A percentile compares a stretch with the other conserved stretches of the same genome.
Evolutionary conservation across 1,140 invertebrate species (phyloP).

Genomic region (Polypedilum pembai): DNA sequence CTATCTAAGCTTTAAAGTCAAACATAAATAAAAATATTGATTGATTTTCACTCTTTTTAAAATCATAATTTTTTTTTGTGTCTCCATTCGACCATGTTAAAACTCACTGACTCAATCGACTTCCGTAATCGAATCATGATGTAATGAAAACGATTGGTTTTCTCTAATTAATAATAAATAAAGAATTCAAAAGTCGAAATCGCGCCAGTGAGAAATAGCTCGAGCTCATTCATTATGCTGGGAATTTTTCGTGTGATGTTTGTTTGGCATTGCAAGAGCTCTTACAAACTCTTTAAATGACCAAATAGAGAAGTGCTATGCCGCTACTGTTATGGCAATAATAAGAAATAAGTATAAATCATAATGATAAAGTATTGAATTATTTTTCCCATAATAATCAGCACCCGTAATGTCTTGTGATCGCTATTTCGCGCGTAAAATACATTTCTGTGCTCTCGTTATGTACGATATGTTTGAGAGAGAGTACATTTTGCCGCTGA

Average conservation of each 20-base stretch:
- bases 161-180: no score
- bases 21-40: no score
- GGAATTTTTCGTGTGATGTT: conserved; percentile 6
- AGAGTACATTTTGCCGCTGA: no score
- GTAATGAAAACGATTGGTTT: no score
- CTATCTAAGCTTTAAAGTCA: no score
- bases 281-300: neutral
- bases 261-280: neutral
- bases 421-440: conserved; percentile 22
- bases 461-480: no score
- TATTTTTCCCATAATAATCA: conserved; percentile 20
- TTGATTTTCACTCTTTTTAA: no score
- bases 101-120: no score
- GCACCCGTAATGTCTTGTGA: neutral
- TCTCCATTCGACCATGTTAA: no score
- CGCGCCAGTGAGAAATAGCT: neutral
- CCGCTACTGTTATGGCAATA: neutral
- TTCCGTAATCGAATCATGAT: no score
- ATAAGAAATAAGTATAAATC: conserved; percentile 7
- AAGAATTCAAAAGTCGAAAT: no score
- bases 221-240: conserved; percentile 23
- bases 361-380: conserved; percentile 16
- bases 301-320: conserved; percentile 26
- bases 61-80: no score
- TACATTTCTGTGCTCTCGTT: neutral